These are phyloP conservation scores for Lepus townsendii DNA, from an alignment of 2,797 vertebrate genomes.

Conservation along the genomic window DNA sequence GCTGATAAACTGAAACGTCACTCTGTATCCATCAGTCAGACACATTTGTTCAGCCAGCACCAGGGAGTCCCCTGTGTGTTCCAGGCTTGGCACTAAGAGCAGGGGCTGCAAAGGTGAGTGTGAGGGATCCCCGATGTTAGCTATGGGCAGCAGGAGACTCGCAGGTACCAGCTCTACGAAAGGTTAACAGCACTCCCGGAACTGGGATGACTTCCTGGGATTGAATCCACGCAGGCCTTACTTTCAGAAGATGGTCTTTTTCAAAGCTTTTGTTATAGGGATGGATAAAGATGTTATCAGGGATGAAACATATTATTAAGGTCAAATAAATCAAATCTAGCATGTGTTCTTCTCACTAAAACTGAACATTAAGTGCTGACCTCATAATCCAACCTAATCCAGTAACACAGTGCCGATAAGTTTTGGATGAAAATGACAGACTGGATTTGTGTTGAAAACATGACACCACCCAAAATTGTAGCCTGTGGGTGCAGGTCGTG, in stretches of 20 bases:
- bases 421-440: not conserved
- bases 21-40: not conserved
- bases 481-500: not conserved
- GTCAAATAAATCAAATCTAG: slow-evolving; percentile 1
- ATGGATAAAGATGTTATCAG: not conserved
- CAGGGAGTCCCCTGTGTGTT: not conserved
- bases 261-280: not conserved
- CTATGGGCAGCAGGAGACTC: not conserved
- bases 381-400: not conserved
- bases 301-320: not conserved
- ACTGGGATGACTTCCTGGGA: not conserved
- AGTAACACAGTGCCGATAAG: not conserved
- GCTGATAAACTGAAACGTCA: not conserved
- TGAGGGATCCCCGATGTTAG: not conserved
- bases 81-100: not conserved
- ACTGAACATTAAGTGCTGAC: not conserved
- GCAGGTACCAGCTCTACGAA: not conserved
- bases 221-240: not conserved
- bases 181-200: not conserved
- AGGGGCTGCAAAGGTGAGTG: not conserved
- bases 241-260: not conserved
- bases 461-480: not conserved
- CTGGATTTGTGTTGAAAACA: not conserved
- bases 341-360: not conserved
- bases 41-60: not conserved